Evolutionary conservation across 2,888 invertebrate genomes (phyloP).

Genomic region (Chalcis sispes): DNA sequence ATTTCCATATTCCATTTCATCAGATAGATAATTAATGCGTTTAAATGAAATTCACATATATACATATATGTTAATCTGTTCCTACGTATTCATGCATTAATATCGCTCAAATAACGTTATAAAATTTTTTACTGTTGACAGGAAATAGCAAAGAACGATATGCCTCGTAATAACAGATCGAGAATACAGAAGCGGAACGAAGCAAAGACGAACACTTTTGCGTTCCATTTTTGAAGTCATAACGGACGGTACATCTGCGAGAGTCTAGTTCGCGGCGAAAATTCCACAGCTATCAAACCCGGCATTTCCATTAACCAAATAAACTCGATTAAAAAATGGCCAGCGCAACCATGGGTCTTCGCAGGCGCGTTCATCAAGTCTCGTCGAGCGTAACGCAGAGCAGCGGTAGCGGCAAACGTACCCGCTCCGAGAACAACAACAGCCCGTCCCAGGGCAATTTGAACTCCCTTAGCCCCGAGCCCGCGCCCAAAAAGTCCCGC

Average conservation of each 20-base stretch:
- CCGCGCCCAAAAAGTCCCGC: slow-evolving; percentile 70
- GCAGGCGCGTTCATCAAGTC: slow-evolving; percentile 68
- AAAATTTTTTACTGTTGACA: not conserved
- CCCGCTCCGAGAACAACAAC: slow-evolving; percentile 74
- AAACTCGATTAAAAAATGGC: slow-evolving; percentile 65
- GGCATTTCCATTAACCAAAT: no score
- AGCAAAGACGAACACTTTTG: not conserved
- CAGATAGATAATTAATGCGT: no score
- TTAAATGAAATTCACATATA: no score
- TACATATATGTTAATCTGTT: no score
- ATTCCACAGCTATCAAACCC: no score
- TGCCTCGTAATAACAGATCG: not conserved
- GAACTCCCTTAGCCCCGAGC: slow-evolving; percentile 66
- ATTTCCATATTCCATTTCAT: no score
- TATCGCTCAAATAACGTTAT: no score
- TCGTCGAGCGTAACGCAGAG: slow-evolving; percentile 11
- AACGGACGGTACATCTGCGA: no score
- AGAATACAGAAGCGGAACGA: not conserved
- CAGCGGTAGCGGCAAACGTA: slow-evolving; percentile 67
- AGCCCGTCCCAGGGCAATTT: slow-evolving; percentile 74
- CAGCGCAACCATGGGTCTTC: slow-evolving; percentile 74
- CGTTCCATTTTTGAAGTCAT: not conserved
- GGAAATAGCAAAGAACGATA: not conserved
- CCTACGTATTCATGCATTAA: no score
- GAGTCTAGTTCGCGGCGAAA: no score